Base-by-base conservation (phyloP, 2,888 invertebrate genomes). In the Monoplex corrugatus region DNA sequence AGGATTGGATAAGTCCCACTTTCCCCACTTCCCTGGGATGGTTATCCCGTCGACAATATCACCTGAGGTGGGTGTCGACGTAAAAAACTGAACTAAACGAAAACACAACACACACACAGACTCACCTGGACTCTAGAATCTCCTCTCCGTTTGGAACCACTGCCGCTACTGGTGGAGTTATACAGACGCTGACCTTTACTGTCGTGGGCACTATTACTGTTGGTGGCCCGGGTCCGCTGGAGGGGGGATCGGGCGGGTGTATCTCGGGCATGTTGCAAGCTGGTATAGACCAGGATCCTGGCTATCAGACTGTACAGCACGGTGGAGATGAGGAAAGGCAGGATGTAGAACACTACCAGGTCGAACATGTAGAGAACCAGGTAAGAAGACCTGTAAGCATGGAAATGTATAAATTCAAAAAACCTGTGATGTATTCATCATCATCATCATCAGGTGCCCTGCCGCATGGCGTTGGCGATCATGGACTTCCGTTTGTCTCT, bases 231-330 rank as follows among this genome's bases (percentile, higher is more conserved):
- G 28, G 40, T 28, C 40, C 78, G 78, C 40, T 80, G 78, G 10
- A 72, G 72, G 1, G 45, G 83, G 8, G 38, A 45, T 23, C 89
- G 89, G n/a, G 32, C 28, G 78, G 80, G 78, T 35, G 75, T 38
- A 63, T 89, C 89, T 13, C 87, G 32, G n/a, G 88, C 89, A 75
- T 92, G 93, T 5, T 93, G 90, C 57, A 93, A 92, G 43, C 91
- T 93, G 86, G 92, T 93, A 40, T 91, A 91, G 90, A 94, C 94
- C 40, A 97, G 95, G 38, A 97, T 97, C 82, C 97, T 94, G 40
- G 97, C 97, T 90, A 97, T 97, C 91, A 97, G 96, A 3, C 96
- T 96, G 95, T 97, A 97, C 89, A 97, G 96, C 10, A 97, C 95
- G 91, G 97, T 96, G 82, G 97, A 97, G 57, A 97, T 94, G 28